Percentiles rank a stretch among this genome's conserved stretches.
These are phyloP conservation scores for Garrulus glandarius DNA, from an alignment of 2,797 vertebrate species.

Conservation along the genomic window DNA sequence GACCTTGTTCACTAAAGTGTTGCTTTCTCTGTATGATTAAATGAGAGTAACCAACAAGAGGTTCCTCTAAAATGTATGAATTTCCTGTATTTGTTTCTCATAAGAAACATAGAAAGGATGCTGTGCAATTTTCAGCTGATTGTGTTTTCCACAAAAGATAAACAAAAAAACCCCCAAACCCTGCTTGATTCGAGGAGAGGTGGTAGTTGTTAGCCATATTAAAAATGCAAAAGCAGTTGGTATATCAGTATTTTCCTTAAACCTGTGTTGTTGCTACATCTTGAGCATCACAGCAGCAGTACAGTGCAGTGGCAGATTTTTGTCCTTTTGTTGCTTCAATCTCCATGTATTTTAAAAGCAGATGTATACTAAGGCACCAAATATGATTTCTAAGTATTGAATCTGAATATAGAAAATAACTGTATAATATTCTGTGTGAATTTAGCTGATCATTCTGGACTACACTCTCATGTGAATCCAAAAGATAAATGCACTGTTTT, in stretches of 20 bases:
- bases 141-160: neutral
- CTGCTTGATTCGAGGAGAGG: neutral
- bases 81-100: constrained; percentile 6
- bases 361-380: neutral
- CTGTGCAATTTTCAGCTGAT: neutral
- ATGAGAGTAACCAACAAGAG: neutral
- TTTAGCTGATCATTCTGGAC: neutral
- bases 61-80: neutral
- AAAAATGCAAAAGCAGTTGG: constrained; percentile 33
- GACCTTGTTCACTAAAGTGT: constrained; percentile 42
- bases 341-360: neutral
- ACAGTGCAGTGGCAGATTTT: neutral
- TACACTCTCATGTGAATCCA: neutral
- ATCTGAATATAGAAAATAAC: neutral
- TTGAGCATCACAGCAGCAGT: neutral
- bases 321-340: neutral
- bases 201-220: neutral
- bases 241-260: constrained; percentile 5
- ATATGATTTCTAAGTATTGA: neutral
- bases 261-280: neutral
- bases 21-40: constrained; percentile 54
- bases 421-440: neutral
- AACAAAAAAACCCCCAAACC: neutral
- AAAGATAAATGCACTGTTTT: neutral
- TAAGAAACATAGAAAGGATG: neutral